Conservation (phyloP, 2,797 vertebrate genomes). For the Pseudochromis fuscus region DNA sequence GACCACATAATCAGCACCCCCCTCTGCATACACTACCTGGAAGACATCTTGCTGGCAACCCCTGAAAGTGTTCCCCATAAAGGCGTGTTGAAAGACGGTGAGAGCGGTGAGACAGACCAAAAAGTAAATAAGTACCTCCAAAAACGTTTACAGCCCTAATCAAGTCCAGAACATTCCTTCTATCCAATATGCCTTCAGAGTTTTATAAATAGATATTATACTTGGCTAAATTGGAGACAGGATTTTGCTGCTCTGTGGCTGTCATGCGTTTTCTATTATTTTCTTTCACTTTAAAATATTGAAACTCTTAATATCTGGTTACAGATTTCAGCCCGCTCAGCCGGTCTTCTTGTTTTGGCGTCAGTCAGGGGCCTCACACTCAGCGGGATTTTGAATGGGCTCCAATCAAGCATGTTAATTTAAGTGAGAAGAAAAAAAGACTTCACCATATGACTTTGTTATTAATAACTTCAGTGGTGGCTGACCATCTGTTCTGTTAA, state of each 20-base stretch:
- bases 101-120: conserved; percentile 78
- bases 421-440: conserved; percentile 61
- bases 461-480: conserved; percentile 75
- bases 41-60: conserved; percentile 73
- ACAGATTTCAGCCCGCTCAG: conserved; percentile 78
- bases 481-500: conserved; percentile 64
- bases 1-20: conserved; percentile 75
- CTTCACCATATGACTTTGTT: conserved; percentile 77
- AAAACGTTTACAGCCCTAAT: conserved; percentile 84
- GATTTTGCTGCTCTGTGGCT: conserved; percentile 74
- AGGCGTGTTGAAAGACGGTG: conserved; percentile 79
- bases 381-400: conserved; percentile 68
- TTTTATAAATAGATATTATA: conserved; percentile 87
- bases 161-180: conserved; percentile 82
- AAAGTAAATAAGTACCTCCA: conserved; percentile 83
- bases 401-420: conserved; percentile 80
- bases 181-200: conserved; percentile 76
- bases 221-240: conserved; percentile 85
- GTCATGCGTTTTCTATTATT: conserved; percentile 87
- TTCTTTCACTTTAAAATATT: conserved; percentile 81
- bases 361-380: conserved; percentile 69
- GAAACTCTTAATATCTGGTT: conserved; percentile 86
- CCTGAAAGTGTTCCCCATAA: conserved; percentile 75
- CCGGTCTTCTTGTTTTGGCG: conserved; percentile 76
- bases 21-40: conserved; percentile 68